Conservation (phyloP, 1,140 invertebrate species). For the Monomorium pharaonis region DNA sequence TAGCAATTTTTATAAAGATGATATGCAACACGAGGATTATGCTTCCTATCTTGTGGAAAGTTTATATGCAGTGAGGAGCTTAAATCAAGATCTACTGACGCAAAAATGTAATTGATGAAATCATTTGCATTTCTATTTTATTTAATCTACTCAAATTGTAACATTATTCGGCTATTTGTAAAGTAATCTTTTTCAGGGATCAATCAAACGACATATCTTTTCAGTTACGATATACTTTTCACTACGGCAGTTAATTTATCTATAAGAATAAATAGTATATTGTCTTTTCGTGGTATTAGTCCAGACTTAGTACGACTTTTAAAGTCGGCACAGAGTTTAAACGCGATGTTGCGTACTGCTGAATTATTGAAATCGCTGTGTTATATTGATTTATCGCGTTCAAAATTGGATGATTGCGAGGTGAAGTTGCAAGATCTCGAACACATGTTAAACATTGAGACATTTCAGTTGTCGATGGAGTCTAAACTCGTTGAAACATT, state of each 20-base stretch:
- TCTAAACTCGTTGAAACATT: background rate
- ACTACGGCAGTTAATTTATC: constrained; percentile 66
- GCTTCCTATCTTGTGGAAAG: constrained; percentile 71
- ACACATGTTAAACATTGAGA: constrained; percentile 78
- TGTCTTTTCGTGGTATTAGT: constrained; percentile 76
- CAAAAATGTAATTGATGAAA: constrained; percentile 66
- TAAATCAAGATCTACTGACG: constrained; percentile 61
- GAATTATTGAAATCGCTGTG: constrained; percentile 78
- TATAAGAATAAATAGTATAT: constrained; percentile 74
- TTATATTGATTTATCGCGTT: constrained; percentile 77
- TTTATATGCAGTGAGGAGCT: constrained; percentile 70
- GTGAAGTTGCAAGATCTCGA: constrained; percentile 79
- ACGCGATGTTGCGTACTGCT: constrained; percentile 75
- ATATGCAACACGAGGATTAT: constrained; percentile 73
- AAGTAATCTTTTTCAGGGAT: constrained; percentile 24
- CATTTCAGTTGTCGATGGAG: constrained; percentile 63
- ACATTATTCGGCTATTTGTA: background rate
- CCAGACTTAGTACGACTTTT: constrained; percentile 74
- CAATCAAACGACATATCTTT: constrained; percentile 54
- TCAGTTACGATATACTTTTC: constrained; percentile 69
- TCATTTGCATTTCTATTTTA: background rate
- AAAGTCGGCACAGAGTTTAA: constrained; percentile 74
- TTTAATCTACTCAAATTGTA: background rate
- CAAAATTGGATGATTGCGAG: constrained; percentile 76
- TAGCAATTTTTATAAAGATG: constrained; percentile 68